Conservation (phyloP, 2,888 invertebrate genomes). For the Hymenopus coronatus region DNA sequence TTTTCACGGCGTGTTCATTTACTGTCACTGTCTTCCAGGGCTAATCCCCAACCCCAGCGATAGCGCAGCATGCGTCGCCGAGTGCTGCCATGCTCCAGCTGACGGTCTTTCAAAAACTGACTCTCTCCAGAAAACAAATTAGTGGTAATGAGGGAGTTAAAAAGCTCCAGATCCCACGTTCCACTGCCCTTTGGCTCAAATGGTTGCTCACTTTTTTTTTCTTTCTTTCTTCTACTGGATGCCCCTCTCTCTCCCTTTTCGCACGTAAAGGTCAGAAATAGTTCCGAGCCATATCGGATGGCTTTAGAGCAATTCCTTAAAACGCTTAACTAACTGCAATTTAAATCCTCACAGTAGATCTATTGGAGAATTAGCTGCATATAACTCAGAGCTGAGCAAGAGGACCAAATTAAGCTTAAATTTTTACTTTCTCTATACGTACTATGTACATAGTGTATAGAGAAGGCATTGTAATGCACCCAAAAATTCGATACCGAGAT, state of each 20-base stretch:
- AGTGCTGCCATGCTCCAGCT: not conserved
- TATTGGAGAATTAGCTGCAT: not conserved
- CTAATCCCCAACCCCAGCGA: conserved; percentile 10
- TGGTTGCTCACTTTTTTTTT: not conserved
- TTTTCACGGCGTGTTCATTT: conserved; percentile 5
- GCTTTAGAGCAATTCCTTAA: not conserved
- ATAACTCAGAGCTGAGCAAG: too few species aligned
- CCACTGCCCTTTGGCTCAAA: not conserved
- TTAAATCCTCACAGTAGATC: not conserved
- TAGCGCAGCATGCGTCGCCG: not conserved
- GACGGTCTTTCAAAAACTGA: not conserved
- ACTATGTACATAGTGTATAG: too few species aligned
- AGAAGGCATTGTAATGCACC: too few species aligned
- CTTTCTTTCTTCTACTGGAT: not conserved
- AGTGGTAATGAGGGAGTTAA: not conserved
- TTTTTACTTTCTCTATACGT: too few species aligned
- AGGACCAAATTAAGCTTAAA: too few species aligned
- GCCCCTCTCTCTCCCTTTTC: too few species aligned
- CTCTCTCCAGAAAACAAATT: not conserved
- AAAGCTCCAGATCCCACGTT: not conserved
- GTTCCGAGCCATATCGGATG: not conserved
- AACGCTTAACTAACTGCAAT: not conserved
- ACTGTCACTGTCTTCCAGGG: conserved; percentile 14
- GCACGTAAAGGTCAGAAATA: not conserved
- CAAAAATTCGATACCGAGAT: too few species aligned